Percentiles rank a stretch among this genome's conserved stretches.
Evolutionary conservation across 2,797 vertebrate species (phyloP).

Genomic region (Sternotherus odoratus): DNA sequence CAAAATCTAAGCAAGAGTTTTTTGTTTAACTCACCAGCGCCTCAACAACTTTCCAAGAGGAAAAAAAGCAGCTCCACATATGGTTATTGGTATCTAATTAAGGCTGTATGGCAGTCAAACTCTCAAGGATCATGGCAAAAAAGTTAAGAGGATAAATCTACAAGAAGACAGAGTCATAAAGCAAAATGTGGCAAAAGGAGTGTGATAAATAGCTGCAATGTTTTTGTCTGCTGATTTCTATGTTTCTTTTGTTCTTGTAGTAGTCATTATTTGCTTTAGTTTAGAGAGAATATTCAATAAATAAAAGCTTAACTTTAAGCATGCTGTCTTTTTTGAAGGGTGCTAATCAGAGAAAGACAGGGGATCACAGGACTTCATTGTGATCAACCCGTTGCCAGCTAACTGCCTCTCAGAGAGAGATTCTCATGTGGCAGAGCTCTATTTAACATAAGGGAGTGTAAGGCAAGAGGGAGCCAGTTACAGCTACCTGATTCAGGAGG

Average conservation of each 20-base stretch:
- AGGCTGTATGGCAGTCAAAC: background rate
- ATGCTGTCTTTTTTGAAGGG: background rate
- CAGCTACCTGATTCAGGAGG: background rate
- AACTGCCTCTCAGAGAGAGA: background rate
- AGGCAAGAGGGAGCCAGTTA: background rate
- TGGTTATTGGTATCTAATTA: background rate
- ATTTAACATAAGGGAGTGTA: background rate
- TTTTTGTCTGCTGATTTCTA: background rate
- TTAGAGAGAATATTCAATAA: background rate
- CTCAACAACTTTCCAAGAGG: background rate
- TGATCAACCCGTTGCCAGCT: background rate
- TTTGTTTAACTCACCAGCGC: rapidly evolving
- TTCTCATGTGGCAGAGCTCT: background rate
- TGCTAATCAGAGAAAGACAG: background rate
- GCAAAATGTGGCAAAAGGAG: background rate
- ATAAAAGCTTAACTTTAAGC: background rate
- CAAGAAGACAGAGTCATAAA: background rate
- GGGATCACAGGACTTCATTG: background rate
- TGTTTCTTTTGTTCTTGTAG: background rate
- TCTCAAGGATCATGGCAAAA: background rate
- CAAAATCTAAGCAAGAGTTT: background rate
- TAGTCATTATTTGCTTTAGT: background rate
- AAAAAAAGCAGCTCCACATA: background rate
- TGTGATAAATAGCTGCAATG: background rate
- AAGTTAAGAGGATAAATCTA: background rate